phyloP scores from a whole-genome alignment of 30 jellyfish, hydroid and myxozoan genomes.

The Aurelia aurita complex sp. Pacific region DNA sequence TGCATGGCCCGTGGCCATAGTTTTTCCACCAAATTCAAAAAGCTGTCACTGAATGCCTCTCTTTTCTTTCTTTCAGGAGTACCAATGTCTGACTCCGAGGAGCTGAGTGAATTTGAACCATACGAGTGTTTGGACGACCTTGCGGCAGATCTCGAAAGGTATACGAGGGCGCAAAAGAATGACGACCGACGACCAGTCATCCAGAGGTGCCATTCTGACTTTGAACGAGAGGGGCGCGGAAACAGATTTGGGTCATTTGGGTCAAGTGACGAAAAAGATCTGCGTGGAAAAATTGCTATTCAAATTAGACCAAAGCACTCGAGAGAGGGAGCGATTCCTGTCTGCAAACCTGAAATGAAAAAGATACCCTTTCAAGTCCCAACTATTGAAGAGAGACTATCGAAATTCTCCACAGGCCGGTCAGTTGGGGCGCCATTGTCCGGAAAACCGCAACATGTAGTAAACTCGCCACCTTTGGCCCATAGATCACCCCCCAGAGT shows the following conservation, averaged over 20 bases:
- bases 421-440: conserved; percentile 7
- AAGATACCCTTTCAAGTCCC: conserved; percentile 53
- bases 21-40: too few species aligned
- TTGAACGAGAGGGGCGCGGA: not conserved
- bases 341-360: conserved; percentile 15
- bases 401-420: conserved; percentile 38
- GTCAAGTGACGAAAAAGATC: conserved; percentile 22
- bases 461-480: conserved; percentile 14
- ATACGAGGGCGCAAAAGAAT: conserved; percentile 39
- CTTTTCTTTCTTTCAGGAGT: not conserved
- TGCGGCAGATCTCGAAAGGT: conserved; percentile 73
- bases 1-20: too few species aligned
- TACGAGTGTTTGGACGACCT: conserved; percentile 67
- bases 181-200: conserved; percentile 1
- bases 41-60: too few species aligned
- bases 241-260: conserved; percentile 2
- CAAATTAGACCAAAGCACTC: conserved; percentile 52
- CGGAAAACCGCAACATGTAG: conserved; percentile 4
- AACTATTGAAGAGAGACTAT: conserved; percentile 54
- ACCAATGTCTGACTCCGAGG: conserved; percentile 64
- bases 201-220: not conserved
- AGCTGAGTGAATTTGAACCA: conserved; percentile 71
- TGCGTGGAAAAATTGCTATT: conserved; percentile 59
- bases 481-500: conserved; percentile 4
- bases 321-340: not conserved